Evolutionary conservation across 2,113 vertebrate genomes (phyloP).

Genomic region (Myrmecophaga tridactyla): DNA sequence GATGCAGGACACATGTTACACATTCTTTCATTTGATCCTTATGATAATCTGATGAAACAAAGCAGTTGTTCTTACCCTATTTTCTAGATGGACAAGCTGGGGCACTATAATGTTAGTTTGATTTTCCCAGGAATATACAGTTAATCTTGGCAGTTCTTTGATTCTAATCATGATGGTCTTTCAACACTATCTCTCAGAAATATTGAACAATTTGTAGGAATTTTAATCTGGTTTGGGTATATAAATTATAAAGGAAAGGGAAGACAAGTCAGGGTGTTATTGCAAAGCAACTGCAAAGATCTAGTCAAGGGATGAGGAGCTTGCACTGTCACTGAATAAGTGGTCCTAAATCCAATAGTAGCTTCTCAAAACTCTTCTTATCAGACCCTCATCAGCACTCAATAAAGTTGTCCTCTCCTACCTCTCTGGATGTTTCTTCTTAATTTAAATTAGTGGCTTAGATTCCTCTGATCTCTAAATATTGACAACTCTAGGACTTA

Average conservation of each 20-base stretch:
- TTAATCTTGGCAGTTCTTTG: background rate
- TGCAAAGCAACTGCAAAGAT: background rate
- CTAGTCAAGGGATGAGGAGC: background rate
- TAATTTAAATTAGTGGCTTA: background rate
- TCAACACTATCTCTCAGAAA: background rate
- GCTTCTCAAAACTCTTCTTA: background rate
- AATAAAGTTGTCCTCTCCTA: background rate
- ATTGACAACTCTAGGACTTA: background rate
- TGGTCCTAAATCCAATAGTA: background rate
- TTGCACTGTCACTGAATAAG: background rate
- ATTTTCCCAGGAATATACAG: background rate
- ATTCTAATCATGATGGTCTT: conserved; percentile 20
- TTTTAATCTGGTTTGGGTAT: background rate
- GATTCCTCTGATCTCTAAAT: conserved; percentile 11
- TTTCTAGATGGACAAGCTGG: background rate
- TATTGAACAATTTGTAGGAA: background rate
- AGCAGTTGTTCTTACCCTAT: background rate
- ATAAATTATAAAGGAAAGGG: background rate
- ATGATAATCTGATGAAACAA: background rate
- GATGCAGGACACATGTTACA: background rate
- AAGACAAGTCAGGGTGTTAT: background rate
- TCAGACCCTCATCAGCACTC: background rate
- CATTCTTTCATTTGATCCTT: background rate
- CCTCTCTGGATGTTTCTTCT: background rate
- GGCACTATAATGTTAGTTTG: background rate